Conservation (phyloP, 2,797 vertebrate genomes). For the Myotis planiceps region DNA sequence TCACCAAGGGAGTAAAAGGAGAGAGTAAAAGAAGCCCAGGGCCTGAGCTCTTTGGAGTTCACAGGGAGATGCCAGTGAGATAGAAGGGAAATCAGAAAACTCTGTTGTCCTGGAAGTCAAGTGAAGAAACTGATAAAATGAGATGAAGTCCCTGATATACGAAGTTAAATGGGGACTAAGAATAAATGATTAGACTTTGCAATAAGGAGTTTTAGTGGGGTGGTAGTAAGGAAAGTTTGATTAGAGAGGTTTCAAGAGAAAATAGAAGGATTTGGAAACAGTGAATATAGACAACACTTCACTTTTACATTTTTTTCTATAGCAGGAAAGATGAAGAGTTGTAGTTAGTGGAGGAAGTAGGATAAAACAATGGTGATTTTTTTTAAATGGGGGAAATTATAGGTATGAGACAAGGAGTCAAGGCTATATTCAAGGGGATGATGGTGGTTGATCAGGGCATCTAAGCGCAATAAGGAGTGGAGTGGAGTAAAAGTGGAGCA, state of each 20-base stretch:
- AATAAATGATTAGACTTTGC: not conserved
- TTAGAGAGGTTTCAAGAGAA: not conserved
- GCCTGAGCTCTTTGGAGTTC: not conserved
- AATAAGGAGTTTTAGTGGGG: not conserved
- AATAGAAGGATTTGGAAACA: not conserved
- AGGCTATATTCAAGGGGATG: not conserved
- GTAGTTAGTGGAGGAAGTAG: not conserved
- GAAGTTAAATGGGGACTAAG: not conserved
- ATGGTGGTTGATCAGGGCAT: not conserved
- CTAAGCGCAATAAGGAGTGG: not conserved
- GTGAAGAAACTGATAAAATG: not conserved
- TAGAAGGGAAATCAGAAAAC: not conserved
- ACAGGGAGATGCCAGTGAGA: not conserved
- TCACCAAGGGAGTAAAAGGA: not conserved
- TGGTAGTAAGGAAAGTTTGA: not conserved
- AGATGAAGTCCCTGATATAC: not conserved
- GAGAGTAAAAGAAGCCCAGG: not conserved
- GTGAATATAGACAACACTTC: not conserved
- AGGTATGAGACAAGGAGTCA: not conserved
- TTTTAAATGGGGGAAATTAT: not conserved
- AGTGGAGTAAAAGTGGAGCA: not conserved
- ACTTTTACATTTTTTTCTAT: not conserved
- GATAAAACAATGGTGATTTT: not conserved
- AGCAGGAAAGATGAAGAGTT: not conserved
- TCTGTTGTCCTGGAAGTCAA: not conserved